Percentiles rank a stretch among this genome's conserved stretches.
phyloP scores from a whole-genome alignment of 2,113 vertebrate species.

The Megaptera novaeangliae region DNA sequence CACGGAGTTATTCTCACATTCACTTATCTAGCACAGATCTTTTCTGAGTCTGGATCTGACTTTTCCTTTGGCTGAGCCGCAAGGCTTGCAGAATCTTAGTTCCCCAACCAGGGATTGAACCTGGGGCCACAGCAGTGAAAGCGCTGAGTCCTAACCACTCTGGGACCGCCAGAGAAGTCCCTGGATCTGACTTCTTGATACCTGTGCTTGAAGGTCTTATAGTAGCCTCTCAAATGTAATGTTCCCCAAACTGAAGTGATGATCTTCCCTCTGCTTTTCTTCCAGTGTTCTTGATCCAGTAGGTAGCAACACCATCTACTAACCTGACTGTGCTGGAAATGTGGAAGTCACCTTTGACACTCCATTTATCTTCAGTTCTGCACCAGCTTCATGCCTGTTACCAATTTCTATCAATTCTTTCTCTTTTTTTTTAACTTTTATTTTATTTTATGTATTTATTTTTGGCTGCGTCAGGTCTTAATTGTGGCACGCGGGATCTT shows the following conservation, averaged over 20 bases:
- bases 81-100: background rate
- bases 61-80: fast-evolving
- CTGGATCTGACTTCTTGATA: background rate
- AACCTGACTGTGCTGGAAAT: background rate
- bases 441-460: too few relatives aligned
- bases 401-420: background rate
- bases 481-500: too few relatives aligned
- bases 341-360: background rate
- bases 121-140: background rate
- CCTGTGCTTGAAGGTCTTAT: background rate
- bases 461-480: too few relatives aligned
- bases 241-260: background rate
- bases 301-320: background rate
- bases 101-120: background rate
- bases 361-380: background rate
- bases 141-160: background rate
- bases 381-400: background rate
- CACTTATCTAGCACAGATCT: background rate
- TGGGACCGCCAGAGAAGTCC: background rate
- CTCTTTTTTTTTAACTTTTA: too few relatives aligned
- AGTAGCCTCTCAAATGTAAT: background rate
- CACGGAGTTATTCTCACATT: background rate
- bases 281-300: background rate
- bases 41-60: background rate
- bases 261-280: background rate